Conservation (phyloP, 1,140 invertebrate species). For the Helicoverpa zea region DNA sequence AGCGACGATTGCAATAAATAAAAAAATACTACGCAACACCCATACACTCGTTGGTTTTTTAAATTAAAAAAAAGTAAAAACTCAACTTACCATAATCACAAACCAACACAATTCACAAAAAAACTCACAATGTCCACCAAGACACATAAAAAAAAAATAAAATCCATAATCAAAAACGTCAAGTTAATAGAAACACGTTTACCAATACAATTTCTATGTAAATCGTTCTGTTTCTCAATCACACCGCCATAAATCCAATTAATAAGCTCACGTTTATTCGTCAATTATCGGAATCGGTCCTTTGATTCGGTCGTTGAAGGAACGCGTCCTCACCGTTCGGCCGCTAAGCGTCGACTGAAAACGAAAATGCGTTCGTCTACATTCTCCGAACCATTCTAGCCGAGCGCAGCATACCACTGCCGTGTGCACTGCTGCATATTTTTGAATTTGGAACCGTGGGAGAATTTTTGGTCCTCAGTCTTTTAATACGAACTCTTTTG, state of each 20-base stretch:
- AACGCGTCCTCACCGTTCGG: slow-evolving; percentile 13
- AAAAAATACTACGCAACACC: too few species aligned
- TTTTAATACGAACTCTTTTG: slow-evolving; percentile 28
- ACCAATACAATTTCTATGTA: slow-evolving; percentile 62
- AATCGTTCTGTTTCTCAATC: slow-evolving; percentile 55
- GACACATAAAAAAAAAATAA: slow-evolving; percentile 43
- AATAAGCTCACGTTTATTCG: slow-evolving; percentile 65
- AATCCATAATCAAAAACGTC: slow-evolving; percentile 22
- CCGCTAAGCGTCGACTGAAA: slow-evolving; percentile 27
- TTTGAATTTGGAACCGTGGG: slow-evolving; percentile 27
- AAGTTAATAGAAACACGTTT: slow-evolving; percentile 46
- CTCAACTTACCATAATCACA: slow-evolving; percentile 25
- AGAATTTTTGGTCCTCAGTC: neutral
- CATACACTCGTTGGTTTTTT: too few species aligned
- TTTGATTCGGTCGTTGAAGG: neutral
- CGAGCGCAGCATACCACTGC: slow-evolving; percentile 32
- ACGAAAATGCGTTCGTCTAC: slow-evolving; percentile 36
- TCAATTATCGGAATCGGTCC: slow-evolving; percentile 60
- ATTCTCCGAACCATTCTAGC: slow-evolving; percentile 34
- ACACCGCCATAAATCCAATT: slow-evolving; percentile 60
- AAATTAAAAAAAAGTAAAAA: neutral
- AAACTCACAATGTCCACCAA: slow-evolving; percentile 45
- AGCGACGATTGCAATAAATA: too few species aligned
- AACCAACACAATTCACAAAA: slow-evolving; percentile 29
- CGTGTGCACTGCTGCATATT: slow-evolving; percentile 46